Percentiles rank a stretch among this genome's conserved stretches.
phyloP scores from a whole-genome alignment of 2,797 vertebrate genomes.

The Lutjanus argentimaculatus region DNA sequence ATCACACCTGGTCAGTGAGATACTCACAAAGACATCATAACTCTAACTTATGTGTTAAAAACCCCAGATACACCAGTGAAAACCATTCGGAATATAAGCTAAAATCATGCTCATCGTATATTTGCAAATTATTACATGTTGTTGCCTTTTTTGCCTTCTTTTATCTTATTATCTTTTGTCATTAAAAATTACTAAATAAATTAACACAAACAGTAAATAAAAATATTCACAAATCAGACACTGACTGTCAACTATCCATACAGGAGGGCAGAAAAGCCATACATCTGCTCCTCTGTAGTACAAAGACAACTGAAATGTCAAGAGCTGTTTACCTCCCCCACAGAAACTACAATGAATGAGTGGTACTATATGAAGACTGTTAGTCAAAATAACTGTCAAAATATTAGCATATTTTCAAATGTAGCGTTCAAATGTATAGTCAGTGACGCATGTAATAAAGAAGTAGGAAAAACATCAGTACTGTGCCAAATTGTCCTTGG shows the following conservation, averaged over 20 bases:
- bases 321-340: not conserved
- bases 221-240: not conserved
- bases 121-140: not conserved
- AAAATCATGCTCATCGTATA: not conserved
- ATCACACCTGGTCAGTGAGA: constrained; percentile 9
- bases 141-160: not conserved
- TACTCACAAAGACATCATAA: not conserved
- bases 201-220: not conserved
- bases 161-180: not conserved
- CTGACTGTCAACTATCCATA: not conserved
- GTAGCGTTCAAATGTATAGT: constrained; percentile 6
- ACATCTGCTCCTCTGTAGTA: not conserved
- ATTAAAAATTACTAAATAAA: not conserved
- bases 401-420: not conserved
- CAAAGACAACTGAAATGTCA: not conserved
- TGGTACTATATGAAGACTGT: not conserved
- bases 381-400: too few species aligned
- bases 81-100: not conserved
- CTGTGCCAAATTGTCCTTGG: not conserved
- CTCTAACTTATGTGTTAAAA: not conserved
- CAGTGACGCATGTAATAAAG: not conserved
- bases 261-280: not conserved
- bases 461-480: not conserved
- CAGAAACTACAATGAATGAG: not conserved
- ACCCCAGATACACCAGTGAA: not conserved